Evolutionary conservation across 2,888 invertebrate genomes (phyloP).

Genomic region (Drosophila koepferae): DNA sequence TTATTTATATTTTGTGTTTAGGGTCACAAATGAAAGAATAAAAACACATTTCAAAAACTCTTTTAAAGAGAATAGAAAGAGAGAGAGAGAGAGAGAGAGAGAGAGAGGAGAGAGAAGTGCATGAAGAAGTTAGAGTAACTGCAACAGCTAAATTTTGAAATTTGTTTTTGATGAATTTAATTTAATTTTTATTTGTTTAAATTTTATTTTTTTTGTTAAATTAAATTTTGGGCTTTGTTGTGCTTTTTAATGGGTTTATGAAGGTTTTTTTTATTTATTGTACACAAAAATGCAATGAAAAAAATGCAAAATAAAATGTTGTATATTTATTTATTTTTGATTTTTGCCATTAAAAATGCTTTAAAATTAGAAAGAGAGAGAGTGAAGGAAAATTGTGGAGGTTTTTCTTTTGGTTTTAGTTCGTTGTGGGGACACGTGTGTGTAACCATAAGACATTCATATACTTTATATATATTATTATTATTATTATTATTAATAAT

Average conservation of each 20-base stretch:
- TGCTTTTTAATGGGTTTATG: constrained; percentile 29
- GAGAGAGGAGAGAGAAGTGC: background rate
- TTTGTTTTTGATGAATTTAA: background rate
- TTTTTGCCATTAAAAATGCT: constrained; percentile 12
- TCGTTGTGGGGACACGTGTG: constrained; percentile 75
- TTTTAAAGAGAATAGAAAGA: background rate
- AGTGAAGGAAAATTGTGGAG: constrained; percentile 25
- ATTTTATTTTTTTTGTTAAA: background rate
- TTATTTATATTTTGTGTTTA: constrained; percentile 28
- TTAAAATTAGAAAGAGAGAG: constrained; percentile 9
- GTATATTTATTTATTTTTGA: constrained; percentile 15
- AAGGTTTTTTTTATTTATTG: constrained; percentile 18
- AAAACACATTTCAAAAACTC: background rate
- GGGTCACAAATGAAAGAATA: constrained; percentile 27
- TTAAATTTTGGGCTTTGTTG: constrained; percentile 19
- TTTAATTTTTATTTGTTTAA: background rate
- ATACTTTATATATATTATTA: constrained; percentile 25
- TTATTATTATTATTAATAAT: constrained; percentile 31
- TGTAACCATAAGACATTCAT: constrained; percentile 85
- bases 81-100: background rate
- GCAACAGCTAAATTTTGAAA: constrained; percentile 1
- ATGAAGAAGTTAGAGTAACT: background rate
- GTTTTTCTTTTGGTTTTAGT: constrained; percentile 2
- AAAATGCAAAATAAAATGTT: constrained; percentile 52
- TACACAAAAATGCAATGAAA: constrained; percentile 43